phyloP scores from a whole-genome alignment of 2,888 invertebrate species.

The Thymelicus sylvestris region DNA sequence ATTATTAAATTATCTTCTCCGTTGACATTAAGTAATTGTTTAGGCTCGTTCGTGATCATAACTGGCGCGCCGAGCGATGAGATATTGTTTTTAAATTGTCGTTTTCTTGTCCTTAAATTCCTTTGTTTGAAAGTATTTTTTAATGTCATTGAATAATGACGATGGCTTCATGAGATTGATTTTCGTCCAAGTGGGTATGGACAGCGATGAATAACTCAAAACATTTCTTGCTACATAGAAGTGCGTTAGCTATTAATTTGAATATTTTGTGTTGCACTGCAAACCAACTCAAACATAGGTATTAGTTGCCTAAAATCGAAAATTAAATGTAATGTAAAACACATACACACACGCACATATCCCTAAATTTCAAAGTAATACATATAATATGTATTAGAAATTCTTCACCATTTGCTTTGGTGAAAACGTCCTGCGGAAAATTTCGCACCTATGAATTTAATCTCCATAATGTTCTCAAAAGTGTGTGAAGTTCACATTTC shows the following conservation, averaged over 20 bases:
- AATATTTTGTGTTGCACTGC: too few species aligned
- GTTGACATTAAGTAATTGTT: constrained; percentile 85
- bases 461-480: too few species aligned
- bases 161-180: constrained; percentile 30
- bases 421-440: too few species aligned
- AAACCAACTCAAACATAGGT: too few species aligned
- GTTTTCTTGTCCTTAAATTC: constrained; percentile 62
- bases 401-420: too few species aligned
- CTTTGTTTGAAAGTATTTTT: constrained; percentile 58
- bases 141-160: constrained; percentile 45
- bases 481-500: too few species aligned
- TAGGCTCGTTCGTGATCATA: constrained; percentile 64
- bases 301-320: too few species aligned
- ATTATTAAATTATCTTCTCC: constrained; percentile 84
- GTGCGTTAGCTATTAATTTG: neutral
- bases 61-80: constrained; percentile 67
- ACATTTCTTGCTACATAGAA: constrained; percentile 2
- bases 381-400: too few species aligned
- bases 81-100: constrained; percentile 70
- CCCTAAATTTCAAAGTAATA: too few species aligned
- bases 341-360: too few species aligned
- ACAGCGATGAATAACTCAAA: constrained; percentile 25
- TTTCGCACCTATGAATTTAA: too few species aligned
- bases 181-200: constrained; percentile 20
- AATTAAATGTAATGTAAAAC: too few species aligned